Conservation (phyloP, 2,797 vertebrate species). For the Decapterus maruadsi region DNA sequence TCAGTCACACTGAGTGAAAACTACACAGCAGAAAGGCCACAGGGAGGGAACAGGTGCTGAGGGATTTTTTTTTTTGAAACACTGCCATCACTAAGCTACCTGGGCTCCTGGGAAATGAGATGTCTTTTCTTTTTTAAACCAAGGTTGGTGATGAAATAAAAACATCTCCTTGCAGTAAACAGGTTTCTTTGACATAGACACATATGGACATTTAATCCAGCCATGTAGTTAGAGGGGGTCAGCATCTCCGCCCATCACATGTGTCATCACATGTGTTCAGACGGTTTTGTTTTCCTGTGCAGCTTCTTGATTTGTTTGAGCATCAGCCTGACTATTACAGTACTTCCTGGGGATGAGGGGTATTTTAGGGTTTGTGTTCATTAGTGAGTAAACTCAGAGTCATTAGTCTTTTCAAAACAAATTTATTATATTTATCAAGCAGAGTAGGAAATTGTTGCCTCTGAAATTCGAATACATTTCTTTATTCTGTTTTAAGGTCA, state of each 20-base stretch:
- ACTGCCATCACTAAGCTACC: constrained; percentile 52
- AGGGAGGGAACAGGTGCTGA: neutral
- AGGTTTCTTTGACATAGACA: neutral
- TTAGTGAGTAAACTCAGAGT: neutral
- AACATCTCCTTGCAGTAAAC: constrained; percentile 10
- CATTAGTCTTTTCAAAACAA: neutral
- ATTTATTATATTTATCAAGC: neutral
- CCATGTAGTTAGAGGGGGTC: constrained; percentile 14
- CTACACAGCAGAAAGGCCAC: neutral
- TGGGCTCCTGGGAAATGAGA: constrained; percentile 46
- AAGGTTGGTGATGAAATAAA: constrained; percentile 27
- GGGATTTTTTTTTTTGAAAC: constrained; percentile 34
- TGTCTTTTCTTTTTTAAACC: neutral
- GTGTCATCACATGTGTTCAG: constrained; percentile 14
- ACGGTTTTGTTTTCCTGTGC: constrained; percentile 2
- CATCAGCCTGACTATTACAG: neutral
- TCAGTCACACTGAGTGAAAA: neutral
- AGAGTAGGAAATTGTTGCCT: neutral
- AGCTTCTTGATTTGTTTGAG: neutral
- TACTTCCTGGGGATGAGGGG: neutral
- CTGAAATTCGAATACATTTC: neutral
- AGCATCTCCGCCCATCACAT: neutral
- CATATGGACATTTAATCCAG: constrained; percentile 36
- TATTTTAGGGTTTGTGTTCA: constrained; percentile 1
- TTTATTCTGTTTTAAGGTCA: neutral